Base-by-base conservation (phyloP, 2,888 invertebrate genomes). In the Masnerella sp. region DNA sequence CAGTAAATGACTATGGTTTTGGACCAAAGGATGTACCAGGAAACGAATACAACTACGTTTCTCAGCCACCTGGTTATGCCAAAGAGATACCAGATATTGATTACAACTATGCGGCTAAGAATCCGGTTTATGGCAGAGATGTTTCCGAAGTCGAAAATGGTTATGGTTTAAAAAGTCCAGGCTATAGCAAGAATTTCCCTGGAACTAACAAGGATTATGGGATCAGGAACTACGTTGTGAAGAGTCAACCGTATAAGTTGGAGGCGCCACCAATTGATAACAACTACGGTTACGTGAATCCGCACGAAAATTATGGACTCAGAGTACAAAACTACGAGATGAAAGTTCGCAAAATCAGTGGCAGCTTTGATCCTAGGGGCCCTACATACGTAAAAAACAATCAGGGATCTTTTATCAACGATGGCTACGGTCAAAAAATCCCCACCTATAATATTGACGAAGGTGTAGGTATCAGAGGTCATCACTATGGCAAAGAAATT, bases 61-160 rank as follows among this genome's bases (percentile, higher is more conserved):
- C n/a, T n/a, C n/a, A n/a, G n/a, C n/a, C n/a, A n/a, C n/a, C 30
- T 2, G 14, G 22, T 9, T 42, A 20, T n/a, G 56, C 2, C 4
- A 42, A 56, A 32, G 20, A 30, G 0, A n/a, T 38, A 7, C 30
- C 49, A 5, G 40, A 49, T 20, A 18, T 25, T 11, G 61, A 61
- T 14, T 40, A 64, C 11, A 38, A 22, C 45, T 64, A 15, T 15
- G 64, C 36, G 9, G 2, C 8, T 2, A 64, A 45, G n/a, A 22
- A 2, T 34, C 15, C 25, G 0, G 43, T 15, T 2, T 56, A 56
- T 20, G 40, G 5, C 2, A 54, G 28, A n/a, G 30, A 40, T 5
- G 11, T 42, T 9, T 2, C 38, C 8, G 34, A 32, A 32, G 20
- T 20, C 3, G 15, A 15, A 9, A 8, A 17, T 15, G 20, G n/a